Percentiles rank a stretch among this genome's conserved stretches.
phyloP scores from a whole-genome alignment of 2,888 invertebrate species.

The Spatulosminthurus flaviceps region DNA sequence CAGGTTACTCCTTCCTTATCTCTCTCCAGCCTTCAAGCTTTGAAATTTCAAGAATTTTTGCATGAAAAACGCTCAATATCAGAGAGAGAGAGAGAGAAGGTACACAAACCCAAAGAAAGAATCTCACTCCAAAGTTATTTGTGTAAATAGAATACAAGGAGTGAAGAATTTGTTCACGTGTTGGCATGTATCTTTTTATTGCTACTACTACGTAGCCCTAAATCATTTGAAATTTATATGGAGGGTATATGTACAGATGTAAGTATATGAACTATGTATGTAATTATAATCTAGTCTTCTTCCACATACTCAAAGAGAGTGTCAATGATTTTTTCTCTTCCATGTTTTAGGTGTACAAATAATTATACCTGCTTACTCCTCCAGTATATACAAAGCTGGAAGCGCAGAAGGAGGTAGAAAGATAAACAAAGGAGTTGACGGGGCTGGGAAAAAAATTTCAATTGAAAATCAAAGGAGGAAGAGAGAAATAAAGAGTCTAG shows the following conservation, averaged over 20 bases:
- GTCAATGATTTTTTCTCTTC: no score
- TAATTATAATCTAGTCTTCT: no score
- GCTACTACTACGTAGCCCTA: no score
- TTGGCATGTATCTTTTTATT: neutral
- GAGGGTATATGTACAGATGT: no score
- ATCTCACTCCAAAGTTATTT: neutral
- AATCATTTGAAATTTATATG: no score
- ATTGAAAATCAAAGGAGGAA: neutral
- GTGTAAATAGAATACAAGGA: neutral
- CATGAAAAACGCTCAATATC: conserved; percentile 10
- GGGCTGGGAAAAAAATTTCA: no score
- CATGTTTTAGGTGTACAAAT: no score
- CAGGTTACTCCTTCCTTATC: conserved; percentile 28
- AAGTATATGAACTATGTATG: no score
- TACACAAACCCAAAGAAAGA: neutral
- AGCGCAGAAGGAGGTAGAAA: conserved; percentile 14
- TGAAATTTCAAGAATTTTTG: conserved; percentile 19
- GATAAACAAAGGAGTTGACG: conserved; percentile 24
- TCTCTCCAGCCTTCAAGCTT: conserved; percentile 10
- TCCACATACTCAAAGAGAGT: no score
- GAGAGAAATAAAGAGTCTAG: conserved; percentile 11
- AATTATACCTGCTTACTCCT: no score
- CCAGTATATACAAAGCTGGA: no score
- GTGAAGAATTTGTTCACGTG: neutral
- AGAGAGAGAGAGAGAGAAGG: no score